Conservation (phyloP, 2,888 invertebrate genomes). For the Drosophila acutilabella region DNA sequence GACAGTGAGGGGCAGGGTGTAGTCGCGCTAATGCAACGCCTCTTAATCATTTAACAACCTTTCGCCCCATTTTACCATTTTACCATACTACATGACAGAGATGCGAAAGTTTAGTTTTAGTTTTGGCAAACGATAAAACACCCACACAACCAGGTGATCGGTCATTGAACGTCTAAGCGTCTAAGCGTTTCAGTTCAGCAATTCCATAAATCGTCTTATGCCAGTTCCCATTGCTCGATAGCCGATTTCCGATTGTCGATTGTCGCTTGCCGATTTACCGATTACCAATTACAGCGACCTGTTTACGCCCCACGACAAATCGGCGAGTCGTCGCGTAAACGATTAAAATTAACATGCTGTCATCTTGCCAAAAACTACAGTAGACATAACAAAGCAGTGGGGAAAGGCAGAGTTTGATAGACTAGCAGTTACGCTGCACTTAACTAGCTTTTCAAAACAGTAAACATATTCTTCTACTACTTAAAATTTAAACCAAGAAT, state of each 20-base stretch:
- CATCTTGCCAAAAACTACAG: constrained; percentile 30
- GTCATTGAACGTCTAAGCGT: constrained; percentile 67
- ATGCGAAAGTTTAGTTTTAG: constrained; percentile 35
- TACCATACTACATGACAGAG: constrained; percentile 48
- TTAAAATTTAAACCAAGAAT: no score
- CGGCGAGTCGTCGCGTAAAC: constrained; percentile 35
- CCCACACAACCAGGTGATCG: constrained; percentile 32
- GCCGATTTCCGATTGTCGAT: constrained; percentile 40
- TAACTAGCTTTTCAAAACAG: not conserved
- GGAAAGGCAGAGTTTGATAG: not conserved
- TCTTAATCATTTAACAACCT: constrained; percentile 80
- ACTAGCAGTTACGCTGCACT: not conserved
- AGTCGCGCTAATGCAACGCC: constrained; percentile 75
- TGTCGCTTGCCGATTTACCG: constrained; percentile 52
- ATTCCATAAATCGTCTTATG: constrained; percentile 46
- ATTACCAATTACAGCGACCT: constrained; percentile 61
- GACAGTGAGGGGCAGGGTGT: not conserved
- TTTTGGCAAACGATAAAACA: constrained; percentile 8
- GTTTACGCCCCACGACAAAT: constrained; percentile 41
- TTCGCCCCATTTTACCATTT: constrained; percentile 78
- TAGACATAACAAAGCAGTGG: not conserved
- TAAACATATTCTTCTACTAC: no score
- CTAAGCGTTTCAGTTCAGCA: constrained; percentile 4
- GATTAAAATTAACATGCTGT: constrained; percentile 62
- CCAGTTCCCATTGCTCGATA: constrained; percentile 36